Percentiles rank a stretch among this genome's conserved stretches.
Conservation (phyloP, 2,113 vertebrate species). For the Corythoichthys intestinalis region DNA sequence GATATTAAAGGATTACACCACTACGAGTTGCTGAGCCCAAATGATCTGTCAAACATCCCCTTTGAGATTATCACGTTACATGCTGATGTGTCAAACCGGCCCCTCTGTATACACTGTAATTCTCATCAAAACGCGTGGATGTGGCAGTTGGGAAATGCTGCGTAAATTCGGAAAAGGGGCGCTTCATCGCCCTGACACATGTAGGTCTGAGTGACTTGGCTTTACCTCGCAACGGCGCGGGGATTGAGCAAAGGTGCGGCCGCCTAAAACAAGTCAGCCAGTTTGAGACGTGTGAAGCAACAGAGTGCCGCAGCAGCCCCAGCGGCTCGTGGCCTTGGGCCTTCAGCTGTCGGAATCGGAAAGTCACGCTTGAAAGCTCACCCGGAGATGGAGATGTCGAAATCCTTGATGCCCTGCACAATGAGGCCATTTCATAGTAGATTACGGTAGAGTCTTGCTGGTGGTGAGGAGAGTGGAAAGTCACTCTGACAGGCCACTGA, state of each 20-base stretch:
- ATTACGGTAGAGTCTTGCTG: slow-evolving; percentile 57
- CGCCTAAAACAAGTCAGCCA: slow-evolving; percentile 70
- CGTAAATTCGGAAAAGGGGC: slow-evolving; percentile 37
- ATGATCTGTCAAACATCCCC: slow-evolving; percentile 56
- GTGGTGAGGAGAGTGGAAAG: slow-evolving; percentile 67
- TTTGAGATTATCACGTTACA: slow-evolving; percentile 56
- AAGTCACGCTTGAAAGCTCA: slow-evolving; percentile 72
- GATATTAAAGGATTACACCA: slow-evolving; percentile 66
- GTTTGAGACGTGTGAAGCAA: slow-evolving; percentile 66
- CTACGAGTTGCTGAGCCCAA: slow-evolving; percentile 36
- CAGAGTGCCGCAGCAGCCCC: slow-evolving; percentile 62
- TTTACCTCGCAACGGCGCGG: slow-evolving; percentile 39
- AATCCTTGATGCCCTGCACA: slow-evolving; percentile 61
- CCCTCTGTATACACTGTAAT: slow-evolving; percentile 35
- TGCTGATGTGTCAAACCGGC: slow-evolving; percentile 43
- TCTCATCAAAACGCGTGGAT: slow-evolving; percentile 52
- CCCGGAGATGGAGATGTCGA: slow-evolving; percentile 52
- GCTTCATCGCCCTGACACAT: slow-evolving; percentile 66
- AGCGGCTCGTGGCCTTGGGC: slow-evolving; percentile 62
- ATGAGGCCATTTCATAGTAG: slow-evolving; percentile 67
- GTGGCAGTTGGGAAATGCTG: slow-evolving; percentile 45
- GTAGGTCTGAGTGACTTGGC: slow-evolving; percentile 60
- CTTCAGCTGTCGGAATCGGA: slow-evolving; percentile 63
- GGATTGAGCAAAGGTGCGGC: slow-evolving; percentile 59
- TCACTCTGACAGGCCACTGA: slow-evolving; percentile 71